Evolutionary conservation across 2,797 vertebrate species (phyloP).

Genomic region (Sylvilagus floridanus): DNA sequence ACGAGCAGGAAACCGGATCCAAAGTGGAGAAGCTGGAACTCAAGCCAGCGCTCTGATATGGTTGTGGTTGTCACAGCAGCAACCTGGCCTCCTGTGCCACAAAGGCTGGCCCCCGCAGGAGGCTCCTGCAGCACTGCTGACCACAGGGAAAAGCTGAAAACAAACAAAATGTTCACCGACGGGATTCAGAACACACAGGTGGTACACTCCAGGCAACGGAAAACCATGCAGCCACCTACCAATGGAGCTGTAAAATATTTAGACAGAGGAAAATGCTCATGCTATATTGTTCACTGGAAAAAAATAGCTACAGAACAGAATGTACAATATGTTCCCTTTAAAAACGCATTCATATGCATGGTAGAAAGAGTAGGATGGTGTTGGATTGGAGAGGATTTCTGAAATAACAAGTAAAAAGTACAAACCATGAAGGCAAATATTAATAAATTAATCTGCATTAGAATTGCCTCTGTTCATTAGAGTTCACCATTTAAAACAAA

Average conservation of each 20-base stretch:
- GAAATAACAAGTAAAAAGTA: conserved; percentile 39
- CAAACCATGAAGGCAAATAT: conserved; percentile 15
- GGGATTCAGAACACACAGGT: not conserved
- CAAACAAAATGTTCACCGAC: not conserved
- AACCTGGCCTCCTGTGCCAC: too few species aligned
- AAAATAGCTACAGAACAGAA: not conserved
- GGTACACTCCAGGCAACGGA: not conserved
- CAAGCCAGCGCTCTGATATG: too few species aligned
- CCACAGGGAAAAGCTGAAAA: not conserved
- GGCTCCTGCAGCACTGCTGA: not conserved
- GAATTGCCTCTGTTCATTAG: not conserved
- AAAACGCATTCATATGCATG: not conserved
- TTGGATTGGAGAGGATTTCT: conserved; percentile 10
- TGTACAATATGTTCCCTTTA: not conserved
- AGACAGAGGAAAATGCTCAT: not conserved
- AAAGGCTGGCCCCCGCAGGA: too few species aligned
- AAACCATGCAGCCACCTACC: not conserved
- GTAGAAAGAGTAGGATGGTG: not conserved
- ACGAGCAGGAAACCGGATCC: too few species aligned
- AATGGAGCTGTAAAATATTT: not conserved
- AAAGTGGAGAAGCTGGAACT: too few species aligned
- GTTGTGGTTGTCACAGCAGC: too few species aligned
- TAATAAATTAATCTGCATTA: not conserved
- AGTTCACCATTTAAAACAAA: not conserved
- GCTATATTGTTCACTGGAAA: not conserved